Conservation (phyloP, 2,797 vertebrate species). For the Choloepus didactylus region DNA sequence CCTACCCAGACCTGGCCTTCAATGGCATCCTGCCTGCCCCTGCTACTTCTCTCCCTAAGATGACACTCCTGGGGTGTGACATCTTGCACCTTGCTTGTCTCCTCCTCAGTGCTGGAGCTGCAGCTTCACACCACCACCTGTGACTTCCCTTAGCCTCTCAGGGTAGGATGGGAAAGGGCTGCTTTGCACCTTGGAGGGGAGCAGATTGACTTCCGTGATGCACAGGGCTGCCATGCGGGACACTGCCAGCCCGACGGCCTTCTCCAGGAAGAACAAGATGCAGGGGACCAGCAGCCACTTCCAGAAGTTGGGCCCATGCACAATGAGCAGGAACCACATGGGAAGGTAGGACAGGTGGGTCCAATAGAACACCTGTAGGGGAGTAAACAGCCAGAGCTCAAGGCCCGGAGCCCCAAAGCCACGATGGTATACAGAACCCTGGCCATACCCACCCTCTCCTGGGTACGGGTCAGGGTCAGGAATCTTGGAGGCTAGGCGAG, state of each 20-base stretch:
- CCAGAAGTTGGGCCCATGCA: slow-evolving; percentile 96
- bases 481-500: neutral
- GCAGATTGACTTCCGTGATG: slow-evolving; percentile 93
- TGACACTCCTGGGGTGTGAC: neutral
- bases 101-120: neutral
- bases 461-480: too few species aligned
- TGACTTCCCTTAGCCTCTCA: neutral
- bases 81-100: neutral
- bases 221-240: slow-evolving; percentile 89
- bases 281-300: slow-evolving; percentile 95
- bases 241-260: slow-evolving; percentile 88
- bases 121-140: neutral
- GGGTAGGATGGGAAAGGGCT: too few species aligned
- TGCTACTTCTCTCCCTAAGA: neutral
- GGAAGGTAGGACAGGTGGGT: slow-evolving; percentile 93
- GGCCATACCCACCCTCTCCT: neutral
- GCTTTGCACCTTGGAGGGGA: slow-evolving; percentile 92
- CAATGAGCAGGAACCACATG: slow-evolving; percentile 92
- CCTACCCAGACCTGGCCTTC: neutral
- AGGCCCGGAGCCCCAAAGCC: neutral
- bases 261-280: slow-evolving; percentile 92
- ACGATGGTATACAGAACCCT: neutral
- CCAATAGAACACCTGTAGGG: slow-evolving; percentile 94
- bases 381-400: neutral
- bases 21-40: neutral